Conservation (phyloP, 2,797 vertebrate genomes). For the Coranthus polyacanthus region DNA sequence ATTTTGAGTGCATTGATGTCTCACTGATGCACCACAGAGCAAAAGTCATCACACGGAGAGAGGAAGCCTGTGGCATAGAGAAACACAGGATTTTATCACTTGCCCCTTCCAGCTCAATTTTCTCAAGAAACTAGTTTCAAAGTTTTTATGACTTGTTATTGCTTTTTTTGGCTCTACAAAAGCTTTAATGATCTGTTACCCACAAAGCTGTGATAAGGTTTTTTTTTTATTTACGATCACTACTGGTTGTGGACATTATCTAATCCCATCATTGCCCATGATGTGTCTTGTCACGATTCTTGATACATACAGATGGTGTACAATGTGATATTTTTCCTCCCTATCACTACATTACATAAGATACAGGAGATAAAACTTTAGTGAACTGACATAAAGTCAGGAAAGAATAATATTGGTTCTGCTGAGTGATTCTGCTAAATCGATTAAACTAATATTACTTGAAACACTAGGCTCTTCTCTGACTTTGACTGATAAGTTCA, state of each 20-base stretch:
- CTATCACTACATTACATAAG: not conserved
- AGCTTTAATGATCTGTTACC: slow-evolving; percentile 1
- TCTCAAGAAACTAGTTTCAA: not conserved
- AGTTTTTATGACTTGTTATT: slow-evolving; percentile 13
- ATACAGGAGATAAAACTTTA: not conserved
- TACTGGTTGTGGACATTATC: not conserved
- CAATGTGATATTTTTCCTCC: not conserved
- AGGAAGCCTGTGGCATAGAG: not conserved
- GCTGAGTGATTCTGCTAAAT: too few relatives aligned
- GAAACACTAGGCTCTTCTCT: too few relatives aligned
- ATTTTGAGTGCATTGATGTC: slow-evolving; percentile 44
- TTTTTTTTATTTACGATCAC: not conserved
- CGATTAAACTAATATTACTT: too few relatives aligned
- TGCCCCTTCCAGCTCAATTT: not conserved
- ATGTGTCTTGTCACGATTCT: not conserved
- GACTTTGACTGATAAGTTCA: too few relatives aligned
- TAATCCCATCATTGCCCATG: not conserved
- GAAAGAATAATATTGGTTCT: too few relatives aligned
- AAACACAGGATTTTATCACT: slow-evolving; percentile 16
- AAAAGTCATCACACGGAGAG: slow-evolving; percentile 11
- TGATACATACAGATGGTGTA: not conserved
- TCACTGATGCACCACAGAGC: slow-evolving; percentile 5
- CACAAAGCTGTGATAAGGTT: not conserved
- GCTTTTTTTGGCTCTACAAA: not conserved
- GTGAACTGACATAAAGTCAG: too few relatives aligned